These are phyloP conservation scores for Cromileptes altivelis DNA, from an alignment of 2,113 vertebrate genomes.

Conservation along the genomic window DNA sequence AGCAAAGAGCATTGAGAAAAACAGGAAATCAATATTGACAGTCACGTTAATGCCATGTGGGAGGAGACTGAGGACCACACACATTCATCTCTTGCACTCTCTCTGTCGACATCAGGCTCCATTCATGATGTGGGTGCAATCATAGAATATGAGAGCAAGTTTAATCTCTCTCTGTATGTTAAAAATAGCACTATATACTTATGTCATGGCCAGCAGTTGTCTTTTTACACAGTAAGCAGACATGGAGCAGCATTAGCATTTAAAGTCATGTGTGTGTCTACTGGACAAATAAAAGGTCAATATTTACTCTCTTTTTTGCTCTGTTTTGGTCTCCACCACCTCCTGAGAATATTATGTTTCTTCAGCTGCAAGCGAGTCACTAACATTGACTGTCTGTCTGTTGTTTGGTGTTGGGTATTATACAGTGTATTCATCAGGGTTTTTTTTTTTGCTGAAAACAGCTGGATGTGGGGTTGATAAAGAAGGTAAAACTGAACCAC, in stretches of 20 bases:
- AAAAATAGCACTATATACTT: background rate
- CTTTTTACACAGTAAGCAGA: background rate
- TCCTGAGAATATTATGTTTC: background rate
- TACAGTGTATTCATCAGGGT: background rate
- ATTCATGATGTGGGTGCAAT: background rate
- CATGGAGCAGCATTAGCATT: background rate
- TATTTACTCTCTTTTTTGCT: background rate
- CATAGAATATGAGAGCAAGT: background rate
- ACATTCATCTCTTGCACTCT: slow-evolving; percentile 4
- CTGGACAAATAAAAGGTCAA: background rate
- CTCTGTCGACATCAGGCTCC: background rate
- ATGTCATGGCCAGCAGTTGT: background rate
- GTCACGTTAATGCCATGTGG: slow-evolving; percentile 17
- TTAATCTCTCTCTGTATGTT: background rate
- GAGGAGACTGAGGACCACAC: slow-evolving; percentile 10
- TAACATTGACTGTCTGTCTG: background rate
- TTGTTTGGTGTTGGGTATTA: background rate
- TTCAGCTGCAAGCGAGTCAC: too few species aligned
- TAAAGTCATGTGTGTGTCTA: background rate
- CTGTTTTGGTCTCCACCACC: background rate
- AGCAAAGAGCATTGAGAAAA: slow-evolving; percentile 27
- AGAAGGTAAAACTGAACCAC: background rate
- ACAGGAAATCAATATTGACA: slow-evolving; percentile 59
- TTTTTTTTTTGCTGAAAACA: background rate
- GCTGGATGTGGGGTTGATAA: background rate